A percentile compares a stretch with the other conserved stretches of the same genome.
phyloP scores from a whole-genome alignment of 2,888 invertebrate species.

The Agriotes lineatus region DNA sequence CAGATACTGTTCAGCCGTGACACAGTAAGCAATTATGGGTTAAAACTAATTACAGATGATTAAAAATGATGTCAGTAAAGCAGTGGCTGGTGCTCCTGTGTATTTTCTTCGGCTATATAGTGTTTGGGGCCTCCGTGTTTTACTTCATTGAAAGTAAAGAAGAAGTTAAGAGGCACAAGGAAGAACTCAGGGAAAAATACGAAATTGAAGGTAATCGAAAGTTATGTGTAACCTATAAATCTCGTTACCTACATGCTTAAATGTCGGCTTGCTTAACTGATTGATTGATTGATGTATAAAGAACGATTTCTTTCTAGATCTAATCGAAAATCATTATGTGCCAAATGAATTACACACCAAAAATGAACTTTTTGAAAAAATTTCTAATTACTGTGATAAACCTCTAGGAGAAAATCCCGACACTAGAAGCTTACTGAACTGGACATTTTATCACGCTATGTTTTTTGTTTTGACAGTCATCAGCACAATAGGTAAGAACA shows the following conservation, averaged over 20 bases:
- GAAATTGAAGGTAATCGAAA: conserved; percentile 78
- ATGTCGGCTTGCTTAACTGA: neutral
- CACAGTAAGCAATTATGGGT: neutral
- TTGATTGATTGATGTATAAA: too few species aligned
- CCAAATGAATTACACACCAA: neutral
- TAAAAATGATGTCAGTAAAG: conserved; percentile 82
- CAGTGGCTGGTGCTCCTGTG: conserved; percentile 80
- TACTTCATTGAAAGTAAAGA: conserved; percentile 83
- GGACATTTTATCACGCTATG: conserved; percentile 93
- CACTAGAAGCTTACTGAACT: conserved; percentile 72
- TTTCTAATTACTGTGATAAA: conserved; percentile 76
- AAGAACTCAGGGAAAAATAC: conserved; percentile 73
- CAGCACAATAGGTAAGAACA: conserved; percentile 91
- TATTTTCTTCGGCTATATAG: conserved; percentile 73
- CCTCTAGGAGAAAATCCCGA: conserved; percentile 75
- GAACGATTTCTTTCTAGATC: too few species aligned
- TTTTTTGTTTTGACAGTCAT: conserved; percentile 94
- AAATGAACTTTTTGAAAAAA: conserved; percentile 14
- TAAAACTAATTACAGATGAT: neutral
- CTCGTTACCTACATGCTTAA: too few species aligned
- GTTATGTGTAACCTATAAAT: too few species aligned
- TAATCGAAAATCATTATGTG: conserved; percentile 16
- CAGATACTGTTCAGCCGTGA: neutral
- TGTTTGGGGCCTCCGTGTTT: conserved; percentile 87
- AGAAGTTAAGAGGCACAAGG: conserved; percentile 73